phyloP scores from a whole-genome alignment of 1,140 invertebrate species.

The Dysdera silvatica region DNA sequence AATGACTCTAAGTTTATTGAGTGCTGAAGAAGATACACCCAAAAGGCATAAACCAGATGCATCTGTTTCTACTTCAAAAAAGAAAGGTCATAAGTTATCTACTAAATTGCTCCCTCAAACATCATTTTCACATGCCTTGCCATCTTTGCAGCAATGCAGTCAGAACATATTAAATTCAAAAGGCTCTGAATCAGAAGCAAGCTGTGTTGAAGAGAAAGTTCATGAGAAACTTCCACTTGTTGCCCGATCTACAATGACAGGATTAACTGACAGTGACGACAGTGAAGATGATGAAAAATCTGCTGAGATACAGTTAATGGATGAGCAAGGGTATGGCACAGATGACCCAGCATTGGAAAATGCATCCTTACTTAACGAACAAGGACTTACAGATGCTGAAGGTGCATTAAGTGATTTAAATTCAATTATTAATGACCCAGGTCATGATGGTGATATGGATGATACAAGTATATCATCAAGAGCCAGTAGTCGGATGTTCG shows the following conservation, averaged over 20 bases:
- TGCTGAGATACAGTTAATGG: slow-evolving; percentile 57
- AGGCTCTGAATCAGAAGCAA: too few species aligned
- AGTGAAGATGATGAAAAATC: slow-evolving; percentile 30
- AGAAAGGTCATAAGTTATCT: too few species aligned
- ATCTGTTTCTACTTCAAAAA: too few species aligned
- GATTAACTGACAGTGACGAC: slow-evolving; percentile 22
- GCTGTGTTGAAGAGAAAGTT: too few species aligned
- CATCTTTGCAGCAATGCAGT: too few species aligned
- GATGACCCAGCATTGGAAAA: slow-evolving; percentile 74
- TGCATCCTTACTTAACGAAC: slow-evolving; percentile 71
- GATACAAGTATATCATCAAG: slow-evolving; percentile 64
- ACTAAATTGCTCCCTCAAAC: too few species aligned
- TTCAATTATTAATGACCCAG: slow-evolving; percentile 61
- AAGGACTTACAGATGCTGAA: slow-evolving; percentile 75
- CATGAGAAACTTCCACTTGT: too few species aligned
- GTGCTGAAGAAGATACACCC: too few species aligned
- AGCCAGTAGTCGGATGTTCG: slow-evolving; percentile 65
- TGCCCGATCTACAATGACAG: too few species aligned
- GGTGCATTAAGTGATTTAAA: slow-evolving; percentile 74
- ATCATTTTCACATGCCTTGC: too few species aligned
- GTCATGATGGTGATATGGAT: slow-evolving; percentile 48
- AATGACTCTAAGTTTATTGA: slow-evolving; percentile 30
- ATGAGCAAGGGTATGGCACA: slow-evolving; percentile 63
- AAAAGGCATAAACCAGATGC: too few species aligned
- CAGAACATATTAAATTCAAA: too few species aligned